A percentile compares a stretch with the other conserved stretches of the same genome.
These are phyloP conservation scores for Scaptodrosophila latifasciaeformis DNA, from an alignment of 2,888 invertebrate species.

Conservation along the genomic window DNA sequence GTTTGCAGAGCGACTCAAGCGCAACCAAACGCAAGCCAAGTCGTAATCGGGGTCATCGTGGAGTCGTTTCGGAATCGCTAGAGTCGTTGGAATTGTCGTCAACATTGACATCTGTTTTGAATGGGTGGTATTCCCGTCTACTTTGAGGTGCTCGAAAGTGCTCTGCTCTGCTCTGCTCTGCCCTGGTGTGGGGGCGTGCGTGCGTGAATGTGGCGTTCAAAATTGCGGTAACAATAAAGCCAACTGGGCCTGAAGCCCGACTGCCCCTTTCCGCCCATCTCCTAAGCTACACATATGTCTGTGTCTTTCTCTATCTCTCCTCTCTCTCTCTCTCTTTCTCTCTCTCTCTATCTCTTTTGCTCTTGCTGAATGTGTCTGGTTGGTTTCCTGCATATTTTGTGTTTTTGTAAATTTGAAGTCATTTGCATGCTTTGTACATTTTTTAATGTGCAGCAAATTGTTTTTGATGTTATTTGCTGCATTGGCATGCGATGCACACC, in stretches of 20 bases:
- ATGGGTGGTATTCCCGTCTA: not conserved
- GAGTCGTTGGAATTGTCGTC: constrained; percentile 15
- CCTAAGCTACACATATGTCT: not conserved
- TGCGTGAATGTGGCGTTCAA: constrained; percentile 18
- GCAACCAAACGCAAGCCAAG: constrained; percentile 36
- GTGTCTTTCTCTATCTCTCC: too few species aligned
- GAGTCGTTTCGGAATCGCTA: too few species aligned
- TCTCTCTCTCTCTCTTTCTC: too few species aligned
- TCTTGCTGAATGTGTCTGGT: not conserved
- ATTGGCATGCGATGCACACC: constrained; percentile 53
- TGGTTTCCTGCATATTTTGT: constrained; percentile 17
- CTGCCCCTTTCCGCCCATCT: not conserved
- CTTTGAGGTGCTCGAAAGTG: not conserved
- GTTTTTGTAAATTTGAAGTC: constrained; percentile 61
- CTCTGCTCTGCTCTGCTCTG: not conserved
- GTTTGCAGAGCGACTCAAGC: constrained; percentile 52
- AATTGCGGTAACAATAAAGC: constrained; percentile 6
- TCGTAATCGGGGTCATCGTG: too few species aligned
- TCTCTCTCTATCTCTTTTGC: too few species aligned
- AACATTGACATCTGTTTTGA: constrained; percentile 2
- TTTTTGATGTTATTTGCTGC: constrained; percentile 50
- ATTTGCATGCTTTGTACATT: constrained; percentile 64
- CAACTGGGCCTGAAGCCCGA: not conserved
- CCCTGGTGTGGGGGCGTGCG: not conserved
- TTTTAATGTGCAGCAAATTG: constrained; percentile 68